Conservation (phyloP, 1,140 invertebrate genomes). For the Venustaconcha ellipsiformis region DNA sequence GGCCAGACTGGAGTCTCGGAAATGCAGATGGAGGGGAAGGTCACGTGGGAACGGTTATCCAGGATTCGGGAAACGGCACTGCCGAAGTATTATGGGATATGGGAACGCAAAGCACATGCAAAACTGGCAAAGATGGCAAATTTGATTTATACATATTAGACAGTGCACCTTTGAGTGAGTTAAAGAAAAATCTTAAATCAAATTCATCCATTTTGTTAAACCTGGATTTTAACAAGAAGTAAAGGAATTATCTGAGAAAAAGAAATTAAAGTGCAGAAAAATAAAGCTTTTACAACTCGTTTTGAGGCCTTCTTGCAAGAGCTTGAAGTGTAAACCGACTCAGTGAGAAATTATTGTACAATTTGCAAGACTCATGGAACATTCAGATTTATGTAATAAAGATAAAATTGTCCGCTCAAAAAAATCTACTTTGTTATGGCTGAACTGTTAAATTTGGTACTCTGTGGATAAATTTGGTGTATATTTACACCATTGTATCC, state of each 20-base stretch:
- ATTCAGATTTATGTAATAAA: neutral
- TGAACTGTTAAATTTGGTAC: too few species aligned
- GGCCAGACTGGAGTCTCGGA: conserved; percentile 50
- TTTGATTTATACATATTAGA: conserved; percentile 43
- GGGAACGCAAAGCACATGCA: conserved; percentile 34
- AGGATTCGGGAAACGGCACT: conserved; percentile 35
- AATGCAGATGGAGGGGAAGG: conserved; percentile 53
- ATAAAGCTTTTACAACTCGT: neutral
- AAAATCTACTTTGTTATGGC: too few species aligned
- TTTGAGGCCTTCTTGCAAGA: too few species aligned
- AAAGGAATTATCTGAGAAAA: neutral
- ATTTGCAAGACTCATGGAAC: neutral
- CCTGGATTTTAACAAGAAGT: neutral
- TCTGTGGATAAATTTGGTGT: too few species aligned
- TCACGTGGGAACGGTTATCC: conserved; percentile 50
- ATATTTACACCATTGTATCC: too few species aligned
- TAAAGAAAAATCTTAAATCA: neutral
- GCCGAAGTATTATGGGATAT: conserved; percentile 48
- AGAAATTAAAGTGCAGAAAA: neutral
- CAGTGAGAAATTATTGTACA: neutral
- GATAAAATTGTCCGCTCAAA: too few species aligned
- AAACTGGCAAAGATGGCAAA: conserved; percentile 40
- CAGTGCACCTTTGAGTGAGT: conserved; percentile 42
- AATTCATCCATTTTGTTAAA: neutral
- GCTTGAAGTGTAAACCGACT: neutral